These are phyloP conservation scores for Gavia stellata DNA, from an alignment of 2,113 vertebrate species.

Conservation along the genomic window DNA sequence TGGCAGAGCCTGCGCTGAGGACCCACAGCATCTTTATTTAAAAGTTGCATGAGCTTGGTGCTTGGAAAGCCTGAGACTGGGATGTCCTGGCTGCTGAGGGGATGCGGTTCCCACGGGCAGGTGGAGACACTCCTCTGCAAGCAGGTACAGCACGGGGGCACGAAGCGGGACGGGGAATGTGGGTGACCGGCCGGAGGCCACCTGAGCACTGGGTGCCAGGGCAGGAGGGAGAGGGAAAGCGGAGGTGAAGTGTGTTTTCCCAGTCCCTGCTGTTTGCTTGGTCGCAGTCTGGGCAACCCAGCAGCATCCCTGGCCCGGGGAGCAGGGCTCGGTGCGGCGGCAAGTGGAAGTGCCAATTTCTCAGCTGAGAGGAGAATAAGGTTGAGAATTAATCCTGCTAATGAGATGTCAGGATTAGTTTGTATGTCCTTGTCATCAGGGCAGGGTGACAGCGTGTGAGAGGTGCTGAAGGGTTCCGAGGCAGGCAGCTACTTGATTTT, in stretches of 20 bases:
- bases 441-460: neutral
- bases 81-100: fast-evolving
- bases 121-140: neutral
- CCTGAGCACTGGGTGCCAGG: neutral
- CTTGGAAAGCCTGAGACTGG: fast-evolving
- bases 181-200: neutral
- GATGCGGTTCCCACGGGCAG: fast-evolving
- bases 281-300: fast-evolving
- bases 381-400: neutral
- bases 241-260: neutral
- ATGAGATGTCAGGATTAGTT: constrained; percentile 33
- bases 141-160: fast-evolving
- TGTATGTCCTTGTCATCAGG: constrained; percentile 13
- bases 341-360: neutral
- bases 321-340: fast-evolving
- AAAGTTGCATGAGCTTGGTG: fast-evolving
- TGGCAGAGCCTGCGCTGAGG: fast-evolving
- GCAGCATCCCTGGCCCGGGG: no score
- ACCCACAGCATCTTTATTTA: fast-evolving
- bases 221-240: neutral
- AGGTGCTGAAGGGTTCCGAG: neutral
- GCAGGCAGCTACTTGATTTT: neutral
- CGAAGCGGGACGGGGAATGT: fast-evolving
- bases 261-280: neutral
- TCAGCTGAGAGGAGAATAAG: neutral